Base-by-base conservation (phyloP, 1,140 invertebrate genomes). In the Microplitis mediator region DNA sequence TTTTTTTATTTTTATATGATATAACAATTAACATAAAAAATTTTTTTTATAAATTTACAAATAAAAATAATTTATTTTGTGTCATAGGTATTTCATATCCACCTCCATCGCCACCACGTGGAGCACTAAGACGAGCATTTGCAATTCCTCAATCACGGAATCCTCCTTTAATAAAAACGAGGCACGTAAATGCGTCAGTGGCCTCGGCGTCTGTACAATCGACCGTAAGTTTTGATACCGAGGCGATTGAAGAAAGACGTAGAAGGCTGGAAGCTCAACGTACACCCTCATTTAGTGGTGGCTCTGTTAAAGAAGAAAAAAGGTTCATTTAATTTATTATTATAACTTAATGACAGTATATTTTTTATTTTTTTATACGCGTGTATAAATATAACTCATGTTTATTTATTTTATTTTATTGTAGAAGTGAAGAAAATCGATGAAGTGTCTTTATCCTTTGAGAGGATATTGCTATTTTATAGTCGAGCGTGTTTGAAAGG, bases 91-190 rank as follows among this genome's bases (percentile, higher is more conserved):
- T 93, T 75, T 93, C 92, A 16, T 94, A 94, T 84, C 93, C 93
- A 71, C 93, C 93, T 34, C 93, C 92, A 39, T 93, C 92, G 52
- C 93, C 93, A 56, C 91, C 92, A 56, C 88, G 91, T 79, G 90
- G 91, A 16, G 91, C 91, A 62, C 84, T 93, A 50, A 85, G 91
- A 74, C 85, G 93, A 67, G 90, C 91, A 23, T 88, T 92, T 75
- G 92, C 93, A 36, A 89, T 93, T 66, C 90, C 91, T 9, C 89
- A 90, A 74, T 91, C 89, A n/a, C 90, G 92, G 73, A 94, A 94
- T 84, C 93, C 93, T 61, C 93, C 93, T 4, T 84, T 94, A 71
- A 86, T 92, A 67, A 93, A 93, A 83, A 92, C 91, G 11, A 87
- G 92, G 72, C 90, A 91, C 66, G 78, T 86, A 13, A 87, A 82